A percentile compares a stretch with the other conserved stretches of the same genome.
Evolutionary conservation across 2,888 invertebrate species (phyloP).

Genomic region (Anodontia alba): DNA sequence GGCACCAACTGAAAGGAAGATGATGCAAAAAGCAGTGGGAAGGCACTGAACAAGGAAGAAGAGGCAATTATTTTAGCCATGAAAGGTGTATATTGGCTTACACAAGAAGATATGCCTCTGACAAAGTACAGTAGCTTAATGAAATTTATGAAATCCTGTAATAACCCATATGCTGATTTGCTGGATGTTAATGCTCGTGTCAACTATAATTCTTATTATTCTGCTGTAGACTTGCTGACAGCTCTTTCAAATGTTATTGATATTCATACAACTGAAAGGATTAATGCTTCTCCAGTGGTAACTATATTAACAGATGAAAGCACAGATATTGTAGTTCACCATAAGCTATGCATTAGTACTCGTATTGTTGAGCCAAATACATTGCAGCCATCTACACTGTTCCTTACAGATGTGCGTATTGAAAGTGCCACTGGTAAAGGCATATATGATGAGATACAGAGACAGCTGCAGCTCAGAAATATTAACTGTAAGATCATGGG

Average conservation of each 20-base stretch:
- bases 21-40: not conserved
- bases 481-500: constrained; percentile 28
- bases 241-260: constrained; percentile 30
- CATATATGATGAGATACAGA: constrained; percentile 27
- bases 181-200: constrained; percentile 16
- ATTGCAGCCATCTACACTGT: constrained; percentile 35
- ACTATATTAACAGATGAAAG: constrained; percentile 48
- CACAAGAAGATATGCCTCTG: constrained; percentile 39
- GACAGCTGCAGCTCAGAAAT: not conserved
- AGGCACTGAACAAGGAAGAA: constrained; percentile 17
- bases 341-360: constrained; percentile 44
- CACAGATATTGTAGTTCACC: constrained; percentile 46
- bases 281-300: constrained; percentile 25
- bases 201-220: constrained; percentile 29
- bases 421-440: constrained; percentile 26
- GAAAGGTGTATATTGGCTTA: constrained; percentile 44
- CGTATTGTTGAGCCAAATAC: constrained; percentile 42
- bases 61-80: not conserved
- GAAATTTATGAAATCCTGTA: constrained; percentile 11
- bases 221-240: constrained; percentile 30
- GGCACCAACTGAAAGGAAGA: not conserved
- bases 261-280: constrained; percentile 27
- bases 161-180: constrained; percentile 29
- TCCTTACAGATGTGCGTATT: constrained; percentile 33
- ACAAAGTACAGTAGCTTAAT: constrained; percentile 37